Percentiles rank a stretch among this genome's conserved stretches.
These are phyloP conservation scores for Mythimna pallens DNA, from an alignment of 2,888 invertebrate species.

Conservation along the genomic window DNA sequence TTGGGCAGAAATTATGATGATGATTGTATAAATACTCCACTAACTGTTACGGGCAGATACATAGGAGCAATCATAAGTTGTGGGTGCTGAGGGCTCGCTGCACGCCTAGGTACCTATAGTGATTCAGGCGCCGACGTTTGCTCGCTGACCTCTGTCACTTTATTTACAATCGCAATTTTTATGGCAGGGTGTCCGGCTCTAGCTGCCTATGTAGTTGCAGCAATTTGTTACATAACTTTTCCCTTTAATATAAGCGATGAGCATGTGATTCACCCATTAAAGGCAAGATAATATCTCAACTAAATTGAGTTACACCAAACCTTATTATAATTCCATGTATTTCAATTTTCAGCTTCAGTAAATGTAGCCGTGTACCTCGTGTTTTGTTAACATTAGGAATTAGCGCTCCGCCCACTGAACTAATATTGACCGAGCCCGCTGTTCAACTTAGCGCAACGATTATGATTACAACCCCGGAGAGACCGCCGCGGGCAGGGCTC, in stretches of 20 bases:
- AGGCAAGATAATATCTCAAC: conserved; percentile 19
- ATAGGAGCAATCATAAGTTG: background rate
- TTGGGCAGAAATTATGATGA: too few relatives aligned
- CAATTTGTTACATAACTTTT: background rate
- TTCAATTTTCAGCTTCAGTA: conserved; percentile 15
- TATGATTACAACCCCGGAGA: conserved; percentile 7
- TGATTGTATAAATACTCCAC: too few relatives aligned
- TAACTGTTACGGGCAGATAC: conserved; percentile 7
- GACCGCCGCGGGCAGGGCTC: background rate
- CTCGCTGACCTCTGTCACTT: background rate
- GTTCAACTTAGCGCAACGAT: conserved; percentile 18
- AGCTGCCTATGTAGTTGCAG: too few relatives aligned
- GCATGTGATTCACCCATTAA: conserved; percentile 25
- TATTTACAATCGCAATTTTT: background rate
- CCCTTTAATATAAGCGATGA: conserved; percentile 4
- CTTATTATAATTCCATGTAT: conserved; percentile 12
- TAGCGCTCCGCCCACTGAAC: conserved; percentile 3
- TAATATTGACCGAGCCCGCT: conserved; percentile 18
- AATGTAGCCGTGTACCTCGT: background rate
- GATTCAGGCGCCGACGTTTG: too few relatives aligned
- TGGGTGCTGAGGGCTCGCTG: background rate
- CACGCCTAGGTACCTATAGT: background rate
- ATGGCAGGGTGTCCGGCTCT: too few relatives aligned
- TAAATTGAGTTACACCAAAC: conserved; percentile 24
- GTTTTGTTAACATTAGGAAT: conserved; percentile 30